Evolutionary conservation across 2,888 invertebrate species (phyloP).

Genomic region (Oligia strigilis): DNA sequence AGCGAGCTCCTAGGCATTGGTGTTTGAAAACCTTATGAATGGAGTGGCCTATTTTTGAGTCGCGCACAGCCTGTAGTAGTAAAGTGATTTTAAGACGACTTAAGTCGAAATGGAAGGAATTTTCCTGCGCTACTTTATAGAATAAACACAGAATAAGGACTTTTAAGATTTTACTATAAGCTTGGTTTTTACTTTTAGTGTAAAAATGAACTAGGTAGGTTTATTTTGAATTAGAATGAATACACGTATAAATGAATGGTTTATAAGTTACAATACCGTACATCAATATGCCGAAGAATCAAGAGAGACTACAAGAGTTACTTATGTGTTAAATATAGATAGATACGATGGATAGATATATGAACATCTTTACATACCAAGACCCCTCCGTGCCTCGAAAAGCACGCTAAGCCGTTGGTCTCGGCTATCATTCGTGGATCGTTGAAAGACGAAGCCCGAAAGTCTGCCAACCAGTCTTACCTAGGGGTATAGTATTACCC

Average conservation of each 20-base stretch:
- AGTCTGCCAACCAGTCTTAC: background rate
- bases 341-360: background rate
- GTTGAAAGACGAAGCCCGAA: background rate
- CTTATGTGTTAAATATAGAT: too few relatives aligned
- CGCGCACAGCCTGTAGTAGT: conserved; percentile 6
- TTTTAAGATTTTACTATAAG: conserved; percentile 13
- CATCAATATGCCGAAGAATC: background rate
- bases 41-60: conserved; percentile 52
- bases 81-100: conserved; percentile 47
- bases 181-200: background rate
- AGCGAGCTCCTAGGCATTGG: conserved; percentile 41
- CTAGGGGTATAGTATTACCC: background rate
- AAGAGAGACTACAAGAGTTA: background rate
- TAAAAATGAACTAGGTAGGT: too few relatives aligned
- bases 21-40: conserved; percentile 49
- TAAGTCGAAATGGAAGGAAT: conserved; percentile 33
- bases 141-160: conserved; percentile 4
- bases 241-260: background rate
- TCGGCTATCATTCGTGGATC: background rate
- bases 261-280: background rate
- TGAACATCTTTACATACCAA: background rate
- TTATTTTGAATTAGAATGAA: background rate
- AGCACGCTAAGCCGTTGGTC: background rate
- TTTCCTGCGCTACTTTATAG: conserved; percentile 11
- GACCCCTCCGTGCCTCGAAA: background rate